Percentiles rank a stretch among this genome's conserved stretches.
These are phyloP conservation scores for Orcinus orca DNA, from an alignment of 2,113 vertebrate genomes.

Conservation along the genomic window DNA sequence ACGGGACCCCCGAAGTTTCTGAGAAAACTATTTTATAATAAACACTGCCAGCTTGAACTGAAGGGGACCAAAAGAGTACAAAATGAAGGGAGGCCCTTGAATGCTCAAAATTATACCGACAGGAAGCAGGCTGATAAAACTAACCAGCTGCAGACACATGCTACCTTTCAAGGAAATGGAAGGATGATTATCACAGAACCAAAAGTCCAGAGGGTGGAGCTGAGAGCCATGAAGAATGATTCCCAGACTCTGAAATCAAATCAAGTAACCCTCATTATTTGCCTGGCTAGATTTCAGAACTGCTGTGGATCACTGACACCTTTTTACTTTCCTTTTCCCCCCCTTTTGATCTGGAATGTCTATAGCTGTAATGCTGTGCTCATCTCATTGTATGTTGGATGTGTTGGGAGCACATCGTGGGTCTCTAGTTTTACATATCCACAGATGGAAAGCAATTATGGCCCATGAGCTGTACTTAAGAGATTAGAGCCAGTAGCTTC, in stretches of 20 bases:
- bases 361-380: neutral
- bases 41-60: neutral
- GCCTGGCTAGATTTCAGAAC: neutral
- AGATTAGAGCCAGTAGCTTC: neutral
- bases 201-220: neutral
- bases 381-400: neutral
- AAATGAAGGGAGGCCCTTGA: neutral
- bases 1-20: neutral
- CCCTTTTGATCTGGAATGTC: neutral
- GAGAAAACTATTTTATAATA: neutral
- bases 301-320: neutral
- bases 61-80: neutral
- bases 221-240: neutral
- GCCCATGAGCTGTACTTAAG: neutral
- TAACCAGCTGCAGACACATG: neutral
- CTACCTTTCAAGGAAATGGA: neutral
- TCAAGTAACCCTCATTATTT: neutral
- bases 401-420: neutral
- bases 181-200: neutral
- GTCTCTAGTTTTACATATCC: neutral
- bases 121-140: constrained; percentile 19
- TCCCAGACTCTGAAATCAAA: neutral
- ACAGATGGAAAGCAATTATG: neutral
- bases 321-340: neutral
- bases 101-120: neutral